These are phyloP conservation scores for Coelopa pilipes DNA, from an alignment of 2,888 invertebrate genomes.

Conservation along the genomic window DNA sequence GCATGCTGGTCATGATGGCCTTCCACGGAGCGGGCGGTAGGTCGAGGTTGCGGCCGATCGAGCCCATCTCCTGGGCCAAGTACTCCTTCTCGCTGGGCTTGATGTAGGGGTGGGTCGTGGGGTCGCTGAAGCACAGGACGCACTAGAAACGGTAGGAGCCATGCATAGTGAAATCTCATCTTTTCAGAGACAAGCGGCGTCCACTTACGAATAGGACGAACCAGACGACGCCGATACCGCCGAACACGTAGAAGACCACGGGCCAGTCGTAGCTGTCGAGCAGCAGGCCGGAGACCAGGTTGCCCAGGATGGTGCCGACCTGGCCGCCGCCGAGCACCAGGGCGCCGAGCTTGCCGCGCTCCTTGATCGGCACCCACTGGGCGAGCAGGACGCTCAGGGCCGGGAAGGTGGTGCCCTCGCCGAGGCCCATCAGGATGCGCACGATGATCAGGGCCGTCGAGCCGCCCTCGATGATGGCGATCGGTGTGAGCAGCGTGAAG, in stretches of 20 bases:
- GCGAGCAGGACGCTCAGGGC: slow-evolving; percentile 84
- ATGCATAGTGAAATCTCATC: neutral
- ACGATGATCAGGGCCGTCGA: slow-evolving; percentile 78
- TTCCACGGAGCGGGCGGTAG: slow-evolving; percentile 78
- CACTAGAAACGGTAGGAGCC: slow-evolving; percentile 61
- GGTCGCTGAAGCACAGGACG: slow-evolving; percentile 75
- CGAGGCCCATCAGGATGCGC: slow-evolving; percentile 83
- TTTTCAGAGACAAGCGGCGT: neutral
- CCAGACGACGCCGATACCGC: slow-evolving; percentile 79
- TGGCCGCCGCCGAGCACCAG: slow-evolving; percentile 84
- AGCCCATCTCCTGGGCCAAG: slow-evolving; percentile 74
- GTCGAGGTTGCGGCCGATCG: slow-evolving; percentile 68
- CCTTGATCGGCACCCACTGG: slow-evolving; percentile 83
- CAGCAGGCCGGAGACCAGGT: slow-evolving; percentile 75
- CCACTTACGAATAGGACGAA: slow-evolving; percentile 74
- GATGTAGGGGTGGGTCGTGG: slow-evolving; percentile 79
- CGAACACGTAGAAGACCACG: slow-evolving; percentile 84
- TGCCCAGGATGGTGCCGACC: slow-evolving; percentile 73
- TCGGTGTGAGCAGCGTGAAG: slow-evolving; percentile 83
- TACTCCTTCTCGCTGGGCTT: slow-evolving; percentile 77
- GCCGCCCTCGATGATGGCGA: slow-evolving; percentile 74
- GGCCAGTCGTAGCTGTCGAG: slow-evolving; percentile 78
- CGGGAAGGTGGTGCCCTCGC: slow-evolving; percentile 87
- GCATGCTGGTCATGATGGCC: slow-evolving; percentile 75
- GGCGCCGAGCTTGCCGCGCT: slow-evolving; percentile 81